Percentiles rank a stretch among this genome's conserved stretches.
Evolutionary conservation across 2,797 vertebrate species (phyloP).

Genomic region (Eleutherodactylus coqui): DNA sequence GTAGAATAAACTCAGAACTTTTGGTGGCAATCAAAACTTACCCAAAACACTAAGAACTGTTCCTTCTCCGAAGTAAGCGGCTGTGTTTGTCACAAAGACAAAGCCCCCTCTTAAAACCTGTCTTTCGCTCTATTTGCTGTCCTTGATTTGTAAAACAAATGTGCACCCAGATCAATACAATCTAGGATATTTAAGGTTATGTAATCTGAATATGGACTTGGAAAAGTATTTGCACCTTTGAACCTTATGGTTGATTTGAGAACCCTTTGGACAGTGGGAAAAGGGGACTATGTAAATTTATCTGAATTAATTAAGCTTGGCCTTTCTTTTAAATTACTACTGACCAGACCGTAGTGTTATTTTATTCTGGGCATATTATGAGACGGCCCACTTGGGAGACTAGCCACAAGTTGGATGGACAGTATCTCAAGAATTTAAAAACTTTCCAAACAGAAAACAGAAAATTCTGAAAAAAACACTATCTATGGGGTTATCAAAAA

Average conservation of each 20-base stretch:
- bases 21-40: conserved; percentile 9
- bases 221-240: neutral
- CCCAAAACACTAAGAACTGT: conserved; percentile 43
- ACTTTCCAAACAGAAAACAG: no score
- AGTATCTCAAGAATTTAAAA: neutral
- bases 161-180: neutral
- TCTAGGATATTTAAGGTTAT: neutral
- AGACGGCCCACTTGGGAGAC: neutral
- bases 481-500: no score
- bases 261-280: no score
- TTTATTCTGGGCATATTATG: neutral
- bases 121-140: neutral
- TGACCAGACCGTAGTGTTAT: neutral
- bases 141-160: neutral
- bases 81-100: conserved; percentile 42
- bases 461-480: no score
- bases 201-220: neutral
- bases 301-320: no score
- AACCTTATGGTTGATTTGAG: neutral
- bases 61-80: conserved; percentile 36
- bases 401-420: neutral
- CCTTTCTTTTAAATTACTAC: no score
- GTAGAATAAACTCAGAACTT: neutral
- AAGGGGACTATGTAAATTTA: no score
- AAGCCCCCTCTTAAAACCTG: conserved; percentile 29